A percentile compares a stretch with the other conserved stretches of the same genome.
Evolutionary conservation across 1,140 invertebrate species (phyloP).

Genomic region (Pentalonia nigronervosa): DNA sequence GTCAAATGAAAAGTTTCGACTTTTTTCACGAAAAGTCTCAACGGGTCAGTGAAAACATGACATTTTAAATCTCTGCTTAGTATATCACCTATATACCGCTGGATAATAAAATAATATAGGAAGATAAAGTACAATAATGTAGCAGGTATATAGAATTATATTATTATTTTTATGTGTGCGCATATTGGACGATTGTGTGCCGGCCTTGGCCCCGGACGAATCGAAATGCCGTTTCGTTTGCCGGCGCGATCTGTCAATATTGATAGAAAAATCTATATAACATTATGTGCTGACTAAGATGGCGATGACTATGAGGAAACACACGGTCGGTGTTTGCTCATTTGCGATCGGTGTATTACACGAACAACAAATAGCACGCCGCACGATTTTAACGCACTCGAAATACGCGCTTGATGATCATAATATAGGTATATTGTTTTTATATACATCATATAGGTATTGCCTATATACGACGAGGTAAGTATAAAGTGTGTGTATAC

Average conservation of each 20-base stretch:
- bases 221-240: not conserved
- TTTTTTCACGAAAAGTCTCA: too few relatives aligned
- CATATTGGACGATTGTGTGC: not conserved
- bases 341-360: not conserved
- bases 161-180: not conserved
- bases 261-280: not conserved
- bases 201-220: not conserved
- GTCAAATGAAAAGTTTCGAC: too few relatives aligned
- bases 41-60: too few relatives aligned
- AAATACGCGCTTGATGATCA: not conserved
- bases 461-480: not conserved
- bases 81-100: too few relatives aligned
- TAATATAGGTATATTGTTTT: not conserved
- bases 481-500: not conserved
- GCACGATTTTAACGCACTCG: conserved; percentile 1
- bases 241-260: not conserved
- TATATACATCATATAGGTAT: not conserved
- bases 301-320: not conserved
- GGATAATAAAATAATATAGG: too few relatives aligned
- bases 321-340: not conserved
- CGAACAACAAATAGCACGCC: not conserved
- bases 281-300: not conserved
- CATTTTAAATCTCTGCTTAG: too few relatives aligned
- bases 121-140: not conserved
- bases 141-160: not conserved